These are phyloP conservation scores for Andrena hattorfiana DNA, from an alignment of 2,888 invertebrate species.

Conservation along the genomic window DNA sequence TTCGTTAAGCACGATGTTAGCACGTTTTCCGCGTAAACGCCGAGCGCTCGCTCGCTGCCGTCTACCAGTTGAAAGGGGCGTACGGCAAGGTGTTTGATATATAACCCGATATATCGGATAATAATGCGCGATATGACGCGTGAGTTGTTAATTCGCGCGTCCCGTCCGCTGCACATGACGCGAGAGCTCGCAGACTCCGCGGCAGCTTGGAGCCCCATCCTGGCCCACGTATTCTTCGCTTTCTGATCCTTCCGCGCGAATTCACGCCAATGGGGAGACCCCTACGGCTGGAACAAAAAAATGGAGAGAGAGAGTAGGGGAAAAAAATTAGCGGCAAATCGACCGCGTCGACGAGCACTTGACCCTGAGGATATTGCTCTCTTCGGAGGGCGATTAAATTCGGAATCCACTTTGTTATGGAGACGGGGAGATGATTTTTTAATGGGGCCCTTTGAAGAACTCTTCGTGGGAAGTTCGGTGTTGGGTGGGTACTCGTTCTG, in stretches of 20 bases:
- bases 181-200: constrained; percentile 45
- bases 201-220: constrained; percentile 14
- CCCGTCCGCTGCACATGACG: constrained; percentile 78
- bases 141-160: constrained; percentile 82
- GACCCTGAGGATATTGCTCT: constrained; percentile 58
- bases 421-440: constrained; percentile 42
- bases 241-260: constrained; percentile 73
- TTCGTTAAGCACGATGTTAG: constrained; percentile 66
- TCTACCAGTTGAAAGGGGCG: constrained; percentile 59
- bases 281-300: constrained; percentile 46
- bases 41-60: constrained; percentile 28
- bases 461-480: neutral
- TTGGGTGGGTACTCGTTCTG: constrained; percentile 23
- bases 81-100: constrained; percentile 78
- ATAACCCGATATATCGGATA: constrained; percentile 83
- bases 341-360: constrained; percentile 52
- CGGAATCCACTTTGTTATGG: constrained; percentile 20
- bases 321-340: constrained; percentile 66
- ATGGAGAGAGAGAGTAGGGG: neutral
- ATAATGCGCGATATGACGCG: constrained; percentile 83
- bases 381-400: constrained; percentile 51
- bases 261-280: constrained; percentile 69
- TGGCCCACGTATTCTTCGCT: constrained; percentile 65
- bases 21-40: constrained; percentile 56
- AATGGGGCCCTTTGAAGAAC: constrained; percentile 25